Base-by-base conservation (phyloP, 2,888 invertebrate genomes). In the Rosalia funebris region DNA sequence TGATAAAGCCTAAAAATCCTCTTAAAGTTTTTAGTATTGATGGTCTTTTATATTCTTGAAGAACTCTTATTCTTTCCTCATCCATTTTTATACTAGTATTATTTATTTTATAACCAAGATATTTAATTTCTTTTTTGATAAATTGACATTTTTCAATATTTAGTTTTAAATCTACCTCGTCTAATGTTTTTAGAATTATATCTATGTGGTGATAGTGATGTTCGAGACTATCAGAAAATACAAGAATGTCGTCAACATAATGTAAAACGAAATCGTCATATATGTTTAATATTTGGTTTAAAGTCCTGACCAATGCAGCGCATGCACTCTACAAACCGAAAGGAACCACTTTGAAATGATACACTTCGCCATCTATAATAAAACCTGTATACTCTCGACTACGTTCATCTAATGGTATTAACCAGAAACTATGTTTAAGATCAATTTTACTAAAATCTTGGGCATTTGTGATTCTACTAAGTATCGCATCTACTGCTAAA, bases 371-470 rank as follows among this genome's bases (percentile, higher is more conserved):
- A n/a, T n/a, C n/a, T n/a, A n/a, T n/a, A n/a, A n/a, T n/a, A n/a
- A n/a, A n/a, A n/a, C n/a, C n/a, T n/a, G n/a, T n/a, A n/a, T n/a
- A n/a, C n/a, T n/a, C n/a, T 16, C 47, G 31, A 0, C 15, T 15
- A 7, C 16, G 7, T 16, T 14, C 16, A 16, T 48, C 10, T 15
- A 48, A 16, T 3, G 47, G 47, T 12, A 46, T 46, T 4, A 46
- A 12, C 46, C 46, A 46, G 31, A 46, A 46, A 46, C 46, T 48
- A 16, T 48, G 47, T n/a, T 48, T 48, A 16, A 48, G 16, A 11
- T 48, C 47, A 5, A 36, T 15, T 48, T 48, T 48, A 31, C 12
- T 31, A 32, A 46, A 46, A 1, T 34, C 7, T 10, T 15, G 31
- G 9, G 12, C 12, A 4, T 45, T 25, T 1, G 45, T 45, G 2